A percentile compares a stretch with the other conserved stretches of the same genome.
Evolutionary conservation across 2,888 invertebrate species (phyloP).

Genomic region (Pimpla rufipes): DNA sequence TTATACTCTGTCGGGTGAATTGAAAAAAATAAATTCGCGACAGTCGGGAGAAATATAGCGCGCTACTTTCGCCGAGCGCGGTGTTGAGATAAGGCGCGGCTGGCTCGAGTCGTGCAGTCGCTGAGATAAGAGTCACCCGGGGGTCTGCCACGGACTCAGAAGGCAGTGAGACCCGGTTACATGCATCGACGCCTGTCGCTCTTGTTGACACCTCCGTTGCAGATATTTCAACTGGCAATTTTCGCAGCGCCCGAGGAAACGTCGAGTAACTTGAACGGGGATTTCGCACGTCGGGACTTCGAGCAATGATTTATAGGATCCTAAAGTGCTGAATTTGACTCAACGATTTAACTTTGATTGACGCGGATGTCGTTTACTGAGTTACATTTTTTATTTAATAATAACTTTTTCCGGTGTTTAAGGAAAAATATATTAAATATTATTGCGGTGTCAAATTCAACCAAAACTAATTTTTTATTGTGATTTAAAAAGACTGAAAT

Average conservation of each 20-base stretch:
- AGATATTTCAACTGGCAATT: background rate
- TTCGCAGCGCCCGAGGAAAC: conserved; percentile 6
- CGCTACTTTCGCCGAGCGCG: conserved; percentile 49
- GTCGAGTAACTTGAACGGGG: no score
- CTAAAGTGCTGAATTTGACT: no score
- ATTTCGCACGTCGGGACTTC: background rate
- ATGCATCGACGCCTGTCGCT: conserved; percentile 39
- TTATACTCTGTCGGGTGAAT: conserved; percentile 39
- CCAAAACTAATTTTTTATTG: no score
- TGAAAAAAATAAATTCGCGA: conserved; percentile 28
- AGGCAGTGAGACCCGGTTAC: background rate
- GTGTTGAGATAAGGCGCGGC: conserved; percentile 22
- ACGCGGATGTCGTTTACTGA: no score
- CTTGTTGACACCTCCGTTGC: conserved; percentile 17
- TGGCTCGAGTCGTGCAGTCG: conserved; percentile 37
- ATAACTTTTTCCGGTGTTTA: no score
- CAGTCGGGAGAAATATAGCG: conserved; percentile 19
- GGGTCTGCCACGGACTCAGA: conserved; percentile 18
- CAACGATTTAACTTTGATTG: no score
- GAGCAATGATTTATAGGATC: no score
- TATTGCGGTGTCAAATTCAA: no score
- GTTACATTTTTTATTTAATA: no score
- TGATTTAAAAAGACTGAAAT: no score
- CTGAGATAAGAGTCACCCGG: conserved; percentile 58
- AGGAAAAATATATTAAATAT: no score